A percentile compares a stretch with the other conserved stretches of the same genome.
Evolutionary conservation across 2,113 vertebrate genomes (phyloP).

Genomic region (Hyaena hyaena): DNA sequence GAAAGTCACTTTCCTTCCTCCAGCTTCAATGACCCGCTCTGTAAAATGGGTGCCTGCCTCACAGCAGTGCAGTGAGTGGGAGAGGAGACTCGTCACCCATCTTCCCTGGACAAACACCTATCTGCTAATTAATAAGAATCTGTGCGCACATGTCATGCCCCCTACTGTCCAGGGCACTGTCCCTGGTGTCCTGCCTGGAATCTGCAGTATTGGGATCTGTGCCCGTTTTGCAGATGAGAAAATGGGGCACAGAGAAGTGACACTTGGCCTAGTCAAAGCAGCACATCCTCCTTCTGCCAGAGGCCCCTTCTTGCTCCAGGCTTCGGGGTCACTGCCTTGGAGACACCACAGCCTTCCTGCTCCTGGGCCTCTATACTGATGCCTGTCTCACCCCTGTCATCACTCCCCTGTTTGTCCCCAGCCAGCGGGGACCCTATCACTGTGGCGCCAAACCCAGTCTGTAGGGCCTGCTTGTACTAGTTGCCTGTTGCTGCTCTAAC

Average conservation of each 20-base stretch:
- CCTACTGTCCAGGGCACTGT: not conserved
- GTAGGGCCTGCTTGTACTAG: not conserved
- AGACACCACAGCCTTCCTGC: not conserved
- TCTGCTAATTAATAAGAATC: not conserved
- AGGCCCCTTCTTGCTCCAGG: not conserved
- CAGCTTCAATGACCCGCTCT: not conserved
- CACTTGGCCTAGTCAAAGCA: not conserved
- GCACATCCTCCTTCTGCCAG: not conserved
- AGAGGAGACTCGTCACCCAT: not conserved
- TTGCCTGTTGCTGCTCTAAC: not conserved
- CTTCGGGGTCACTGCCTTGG: not conserved
- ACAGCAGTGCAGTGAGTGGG: not conserved
- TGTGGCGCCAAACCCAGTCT: not conserved
- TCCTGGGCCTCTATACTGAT: not conserved
- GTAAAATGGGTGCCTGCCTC: not conserved
- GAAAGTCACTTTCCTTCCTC: not conserved
- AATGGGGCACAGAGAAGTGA: not conserved
- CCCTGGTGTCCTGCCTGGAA: not conserved
- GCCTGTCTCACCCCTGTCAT: not conserved
- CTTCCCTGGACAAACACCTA: not conserved
- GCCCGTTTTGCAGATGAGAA: not conserved
- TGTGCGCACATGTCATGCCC: rapidly evolving
- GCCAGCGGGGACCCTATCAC: not conserved
- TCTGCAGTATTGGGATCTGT: not conserved
- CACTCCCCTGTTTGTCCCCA: not conserved